Evolutionary conservation across 2,113 vertebrate species (phyloP), one percentile per base, ranked within the genome.

Genomic region (Varanus komodoensis): DNA sequence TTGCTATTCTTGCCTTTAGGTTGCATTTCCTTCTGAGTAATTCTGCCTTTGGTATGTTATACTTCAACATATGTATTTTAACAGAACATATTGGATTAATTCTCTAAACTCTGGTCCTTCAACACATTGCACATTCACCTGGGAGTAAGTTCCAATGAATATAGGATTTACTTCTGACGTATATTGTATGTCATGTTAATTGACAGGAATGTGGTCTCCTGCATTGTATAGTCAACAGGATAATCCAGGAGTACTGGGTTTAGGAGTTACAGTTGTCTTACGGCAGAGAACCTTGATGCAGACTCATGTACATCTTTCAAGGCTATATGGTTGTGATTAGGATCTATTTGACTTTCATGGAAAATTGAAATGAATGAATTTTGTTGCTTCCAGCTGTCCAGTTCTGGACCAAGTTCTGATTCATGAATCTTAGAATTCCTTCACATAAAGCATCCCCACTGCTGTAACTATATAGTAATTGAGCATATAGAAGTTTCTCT

Each of bases 221-320:
- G 38, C 67, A 88, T 71, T 54, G 44, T 67, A 34, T 29, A 54
- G 54, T 8, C 6, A 54, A 54, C 54, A 54, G 2, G 54, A 54
- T 54, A 54, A 54, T 12, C 54, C 54, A 54, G 38, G 38, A 44
- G 38, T 44, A 44, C 38, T 44, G 38, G 38, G 38, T 44, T 4
- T 25, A 0, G 0, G 34, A 74, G 3, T 0, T 34, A 7, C 0
- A 78, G 12, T 86, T 27, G 27, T 44, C 38, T 17, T 3, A 7
- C 6, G 44, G 14, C 48, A 78, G 78, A 73, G n/a, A 52, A 71
- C 14, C 64, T 4, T 44, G 34, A 0, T n/a, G 0, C 0, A 25
- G 84, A 86, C 90, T 73, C 44, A 88, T 50, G 12, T 57, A 0
- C 34, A 34, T 25, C n/a, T 6, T 87, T 64, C n/a, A 69, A 54